Conservation (phyloP, 1,140 invertebrate genomes). For the Oreohelix idahoensis region DNA sequence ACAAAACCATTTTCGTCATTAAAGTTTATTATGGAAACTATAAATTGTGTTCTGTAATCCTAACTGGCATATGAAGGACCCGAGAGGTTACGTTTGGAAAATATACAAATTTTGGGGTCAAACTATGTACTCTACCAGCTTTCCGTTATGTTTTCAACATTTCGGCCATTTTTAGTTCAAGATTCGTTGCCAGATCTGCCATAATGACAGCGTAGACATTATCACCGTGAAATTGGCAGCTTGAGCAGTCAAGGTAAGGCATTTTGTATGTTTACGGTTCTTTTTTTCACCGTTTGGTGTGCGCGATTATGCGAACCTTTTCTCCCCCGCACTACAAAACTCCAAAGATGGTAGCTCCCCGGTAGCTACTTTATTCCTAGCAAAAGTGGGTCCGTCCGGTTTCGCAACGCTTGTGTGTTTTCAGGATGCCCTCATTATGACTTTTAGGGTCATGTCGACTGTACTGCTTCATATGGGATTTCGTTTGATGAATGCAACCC, state of each 20-base stretch:
- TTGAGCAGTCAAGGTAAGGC: background rate
- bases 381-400: slow-evolving; percentile 23
- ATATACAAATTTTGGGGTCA: slow-evolving; percentile 15
- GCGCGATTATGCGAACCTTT: background rate
- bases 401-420: background rate
- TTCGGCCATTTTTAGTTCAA: slow-evolving; percentile 20
- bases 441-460: background rate
- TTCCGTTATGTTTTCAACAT: background rate
- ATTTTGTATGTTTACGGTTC: background rate
- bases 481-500: too few species aligned
- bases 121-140: background rate
- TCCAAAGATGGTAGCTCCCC: slow-evolving; percentile 22
- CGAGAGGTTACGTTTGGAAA: slow-evolving; percentile 16
- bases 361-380: background rate
- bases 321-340: slow-evolving; percentile 16
- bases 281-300: background rate
- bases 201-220: background rate
- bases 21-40: too few species aligned
- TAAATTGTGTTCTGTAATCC: background rate
- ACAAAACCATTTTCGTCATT: too few species aligned
- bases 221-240: background rate
- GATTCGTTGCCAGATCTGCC: background rate
- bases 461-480: too few species aligned
- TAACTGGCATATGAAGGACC: background rate
- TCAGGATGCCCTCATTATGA: background rate